Percentiles rank a stretch among this genome's conserved stretches.
Evolutionary conservation across 1,140 invertebrate genomes (phyloP).

Genomic region (Achroia grisella): DNA sequence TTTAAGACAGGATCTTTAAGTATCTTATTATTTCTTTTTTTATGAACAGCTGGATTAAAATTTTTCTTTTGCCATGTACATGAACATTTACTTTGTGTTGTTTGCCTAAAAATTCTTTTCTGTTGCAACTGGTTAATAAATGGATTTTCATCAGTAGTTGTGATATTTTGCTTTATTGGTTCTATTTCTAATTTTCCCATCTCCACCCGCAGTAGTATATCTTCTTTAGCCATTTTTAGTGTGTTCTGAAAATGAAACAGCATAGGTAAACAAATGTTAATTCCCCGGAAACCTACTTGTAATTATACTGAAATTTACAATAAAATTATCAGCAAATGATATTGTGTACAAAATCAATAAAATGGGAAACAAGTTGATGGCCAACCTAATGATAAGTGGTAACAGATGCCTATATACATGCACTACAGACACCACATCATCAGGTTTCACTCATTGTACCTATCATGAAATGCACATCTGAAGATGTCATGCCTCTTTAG

Average conservation of each 20-base stretch:
- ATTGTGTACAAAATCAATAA: no score
- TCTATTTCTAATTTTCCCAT: constrained; percentile 72
- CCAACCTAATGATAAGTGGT: no score
- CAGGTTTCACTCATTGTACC: no score
- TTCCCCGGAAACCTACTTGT: no score
- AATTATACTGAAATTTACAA: no score
- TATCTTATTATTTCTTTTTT: constrained; percentile 55
- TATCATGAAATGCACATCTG: no score
- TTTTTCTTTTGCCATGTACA: constrained; percentile 36
- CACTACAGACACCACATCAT: no score
- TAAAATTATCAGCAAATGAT: no score
- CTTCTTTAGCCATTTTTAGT: constrained; percentile 59
- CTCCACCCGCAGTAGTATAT: constrained; percentile 61
- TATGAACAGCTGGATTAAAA: constrained; percentile 36
- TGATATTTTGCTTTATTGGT: constrained; percentile 34
- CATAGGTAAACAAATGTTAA: no score
- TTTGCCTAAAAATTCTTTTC: constrained; percentile 19
- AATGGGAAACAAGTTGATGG: no score
- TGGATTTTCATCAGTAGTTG: constrained; percentile 41
- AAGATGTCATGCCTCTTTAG: no score
- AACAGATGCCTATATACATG: no score
- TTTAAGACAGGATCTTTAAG: constrained; percentile 60
- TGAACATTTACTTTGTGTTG: constrained; percentile 35
- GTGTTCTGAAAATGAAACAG: constrained; percentile 5
- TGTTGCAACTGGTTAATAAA: constrained; percentile 32